Percentiles rank a stretch among this genome's conserved stretches.
These are phyloP conservation scores for Habroteleia sp. DNA, from an alignment of 2,888 invertebrate species.

Conservation along the genomic window DNA sequence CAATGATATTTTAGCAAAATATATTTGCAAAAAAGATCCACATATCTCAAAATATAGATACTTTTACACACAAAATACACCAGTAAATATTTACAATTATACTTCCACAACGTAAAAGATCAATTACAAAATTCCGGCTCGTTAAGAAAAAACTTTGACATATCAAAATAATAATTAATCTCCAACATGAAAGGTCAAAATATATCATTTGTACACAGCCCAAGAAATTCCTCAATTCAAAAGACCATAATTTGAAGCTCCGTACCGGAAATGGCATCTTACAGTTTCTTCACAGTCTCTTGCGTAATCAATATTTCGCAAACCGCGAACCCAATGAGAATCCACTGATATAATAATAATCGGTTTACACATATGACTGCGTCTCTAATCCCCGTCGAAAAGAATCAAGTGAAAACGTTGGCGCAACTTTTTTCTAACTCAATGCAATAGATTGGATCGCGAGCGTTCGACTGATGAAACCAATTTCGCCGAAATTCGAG, in stretches of 20 bases:
- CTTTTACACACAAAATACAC: too few species aligned
- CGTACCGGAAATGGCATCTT: conserved; percentile 30
- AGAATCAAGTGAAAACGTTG: conserved; percentile 31
- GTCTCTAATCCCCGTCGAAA: conserved; percentile 5
- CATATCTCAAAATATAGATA: too few species aligned
- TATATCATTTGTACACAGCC: neutral
- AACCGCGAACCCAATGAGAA: conserved; percentile 4
- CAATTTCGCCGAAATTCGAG: conserved; percentile 22
- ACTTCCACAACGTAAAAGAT: too few species aligned
- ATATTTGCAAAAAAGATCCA: too few species aligned
- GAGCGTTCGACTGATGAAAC: conserved; percentile 17
- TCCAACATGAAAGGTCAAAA: too few species aligned
- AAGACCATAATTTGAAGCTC: conserved; percentile 18
- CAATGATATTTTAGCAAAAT: too few species aligned
- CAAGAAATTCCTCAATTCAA: neutral
- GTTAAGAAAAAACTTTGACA: too few species aligned
- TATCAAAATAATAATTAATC: too few species aligned
- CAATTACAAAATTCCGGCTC: too few species aligned
- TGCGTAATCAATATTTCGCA: conserved; percentile 25
- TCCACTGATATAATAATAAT: conserved; percentile 20
- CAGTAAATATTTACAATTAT: too few species aligned
- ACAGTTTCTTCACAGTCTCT: conserved; percentile 25
- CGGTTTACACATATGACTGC: conserved; percentile 21
- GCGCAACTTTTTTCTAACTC: conserved; percentile 40
- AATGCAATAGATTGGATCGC: conserved; percentile 27